Percentiles rank a stretch among this genome's conserved stretches.
These are phyloP conservation scores for Sepioteuthis lessoniana DNA, from an alignment of 2,888 invertebrate genomes.

Conservation along the genomic window DNA sequence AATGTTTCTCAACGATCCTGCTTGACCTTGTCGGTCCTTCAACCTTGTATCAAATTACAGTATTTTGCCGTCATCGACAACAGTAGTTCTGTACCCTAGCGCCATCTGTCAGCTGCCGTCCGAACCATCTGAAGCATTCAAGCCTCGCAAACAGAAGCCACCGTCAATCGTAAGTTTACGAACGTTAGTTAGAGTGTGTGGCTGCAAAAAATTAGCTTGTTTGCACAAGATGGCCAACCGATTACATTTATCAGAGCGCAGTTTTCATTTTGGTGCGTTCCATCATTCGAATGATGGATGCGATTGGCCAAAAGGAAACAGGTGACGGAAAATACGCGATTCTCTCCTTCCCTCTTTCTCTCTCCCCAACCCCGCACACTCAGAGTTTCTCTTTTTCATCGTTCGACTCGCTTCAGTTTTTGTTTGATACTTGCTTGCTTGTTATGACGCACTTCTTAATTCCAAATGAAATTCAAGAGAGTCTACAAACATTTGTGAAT, in stretches of 20 bases:
- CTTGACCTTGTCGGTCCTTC: no score
- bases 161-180: not conserved
- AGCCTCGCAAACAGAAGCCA: not conserved
- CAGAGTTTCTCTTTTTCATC: no score
- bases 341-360: not conserved
- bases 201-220: not conserved
- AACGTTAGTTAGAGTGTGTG: not conserved
- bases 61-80: not conserved
- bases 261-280: not conserved
- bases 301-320: not conserved
- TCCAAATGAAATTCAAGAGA: no score
- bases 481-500: no score
- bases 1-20: no score
- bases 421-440: no score
- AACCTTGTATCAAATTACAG: not conserved
- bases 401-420: no score
- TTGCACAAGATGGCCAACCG: not conserved
- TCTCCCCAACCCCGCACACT: not conserved
- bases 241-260: not conserved
- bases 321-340: not conserved
- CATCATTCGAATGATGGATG: not conserved
- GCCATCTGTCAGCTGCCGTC: not conserved
- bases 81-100: not conserved
- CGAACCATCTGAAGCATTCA: not conserved
- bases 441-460: no score